Percentiles rank a stretch among this genome's conserved stretches.
Conservation (phyloP, 2,797 vertebrate genomes). For the Rousettus madagascariensis region DNA sequence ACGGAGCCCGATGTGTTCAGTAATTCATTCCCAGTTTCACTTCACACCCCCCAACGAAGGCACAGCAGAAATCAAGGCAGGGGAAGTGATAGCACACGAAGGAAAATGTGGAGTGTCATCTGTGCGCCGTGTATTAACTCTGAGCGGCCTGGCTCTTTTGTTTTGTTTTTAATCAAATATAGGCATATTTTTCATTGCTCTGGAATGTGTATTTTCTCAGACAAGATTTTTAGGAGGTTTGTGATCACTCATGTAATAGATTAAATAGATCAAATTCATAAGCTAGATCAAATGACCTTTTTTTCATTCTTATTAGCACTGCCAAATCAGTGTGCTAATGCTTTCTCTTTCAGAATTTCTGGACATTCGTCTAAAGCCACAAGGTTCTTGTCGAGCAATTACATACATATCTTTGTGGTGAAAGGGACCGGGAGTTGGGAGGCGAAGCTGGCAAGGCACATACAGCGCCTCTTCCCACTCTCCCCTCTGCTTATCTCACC, state of each 20-base stretch:
- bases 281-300: neutral
- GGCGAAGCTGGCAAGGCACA: neutral
- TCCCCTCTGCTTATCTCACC: conserved; percentile 44
- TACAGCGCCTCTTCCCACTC: neutral
- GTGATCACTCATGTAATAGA: neutral
- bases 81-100: neutral
- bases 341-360: neutral
- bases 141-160: neutral
- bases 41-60: neutral
- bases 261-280: neutral
- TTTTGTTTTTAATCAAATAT: conserved; percentile 29
- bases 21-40: neutral
- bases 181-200: neutral
- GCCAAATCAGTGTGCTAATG: neutral
- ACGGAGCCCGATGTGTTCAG: neutral
- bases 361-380: neutral
- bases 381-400: neutral
- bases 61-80: neutral
- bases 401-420: neutral
- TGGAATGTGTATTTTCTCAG: neutral
- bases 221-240: neutral
- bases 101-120: neutral
- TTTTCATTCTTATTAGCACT: neutral
- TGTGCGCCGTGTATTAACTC: neutral
- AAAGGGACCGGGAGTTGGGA: neutral